These are phyloP conservation scores for Metopia argyrocephala DNA, from an alignment of 2,888 invertebrate species.

Conservation along the genomic window DNA sequence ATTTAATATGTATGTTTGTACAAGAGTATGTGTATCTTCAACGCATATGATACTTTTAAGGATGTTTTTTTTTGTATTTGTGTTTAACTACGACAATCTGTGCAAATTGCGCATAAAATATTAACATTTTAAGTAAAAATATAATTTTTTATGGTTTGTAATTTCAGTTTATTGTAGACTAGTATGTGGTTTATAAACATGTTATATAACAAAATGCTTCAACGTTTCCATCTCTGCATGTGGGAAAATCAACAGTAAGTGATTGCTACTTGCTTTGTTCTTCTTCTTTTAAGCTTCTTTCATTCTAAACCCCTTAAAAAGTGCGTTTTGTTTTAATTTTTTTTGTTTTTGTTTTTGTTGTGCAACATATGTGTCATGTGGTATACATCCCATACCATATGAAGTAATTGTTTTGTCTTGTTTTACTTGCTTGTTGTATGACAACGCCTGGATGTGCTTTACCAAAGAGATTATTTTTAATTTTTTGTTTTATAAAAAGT, in stretches of 20 bases:
- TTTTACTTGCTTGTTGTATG: not conserved
- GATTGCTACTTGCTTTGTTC: conserved; percentile 17
- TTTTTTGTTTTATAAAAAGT: not conserved
- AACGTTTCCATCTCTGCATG: not conserved
- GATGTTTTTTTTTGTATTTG: not conserved
- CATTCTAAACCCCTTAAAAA: not conserved
- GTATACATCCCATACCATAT: not conserved
- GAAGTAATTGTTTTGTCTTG: not conserved
- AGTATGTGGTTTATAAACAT: conserved; percentile 26
- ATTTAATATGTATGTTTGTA: conserved; percentile 16
- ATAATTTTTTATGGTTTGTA: conserved; percentile 40
- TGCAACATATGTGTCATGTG: conserved; percentile 36
- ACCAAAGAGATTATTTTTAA: not conserved
- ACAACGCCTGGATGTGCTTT: not conserved
- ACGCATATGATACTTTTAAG: conserved; percentile 20
- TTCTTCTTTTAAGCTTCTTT: too few species aligned
- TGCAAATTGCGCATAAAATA: conserved; percentile 75
- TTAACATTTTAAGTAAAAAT: conserved; percentile 46
- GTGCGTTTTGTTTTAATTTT: too few species aligned
- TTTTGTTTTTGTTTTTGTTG: conserved; percentile 3
- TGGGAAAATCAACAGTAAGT: not conserved
- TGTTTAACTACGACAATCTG: conserved; percentile 71
- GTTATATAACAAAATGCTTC: not conserved
- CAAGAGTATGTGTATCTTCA: conserved; percentile 5
- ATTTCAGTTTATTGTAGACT: conserved; percentile 27